Base-by-base conservation (phyloP, 2,797 vertebrate genomes). In the Picus viridis region DNA sequence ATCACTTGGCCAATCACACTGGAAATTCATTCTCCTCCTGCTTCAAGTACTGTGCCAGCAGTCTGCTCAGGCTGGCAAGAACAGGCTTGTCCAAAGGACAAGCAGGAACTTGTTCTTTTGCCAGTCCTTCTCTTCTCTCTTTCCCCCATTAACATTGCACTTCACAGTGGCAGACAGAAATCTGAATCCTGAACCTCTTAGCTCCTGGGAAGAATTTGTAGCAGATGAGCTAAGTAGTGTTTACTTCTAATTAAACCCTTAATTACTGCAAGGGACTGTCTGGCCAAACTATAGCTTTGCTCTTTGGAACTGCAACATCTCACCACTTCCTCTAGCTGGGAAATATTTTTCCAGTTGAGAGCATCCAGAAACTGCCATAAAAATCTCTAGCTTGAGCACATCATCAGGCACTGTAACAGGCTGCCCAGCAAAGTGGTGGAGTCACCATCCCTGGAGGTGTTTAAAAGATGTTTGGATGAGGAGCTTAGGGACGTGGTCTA, bases 121-220 rank as follows among this genome's bases (percentile, higher is more conserved):
- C 58, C 10, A 67, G 61, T 41, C 30, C 29, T 81, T 73, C 41
- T 12, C 58, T 70, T 67, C 53, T 26, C 20, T 34, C 26, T 32
- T 56, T 67, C 7, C 20, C 29, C 9, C 27, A 23, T 83, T 88
- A 73, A 36, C 49, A 41, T 45, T 51, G 54, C 12, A 10, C 64
- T 91, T 92, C 73, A 49, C 32, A 62, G 57, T 29, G 58, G 23
- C 77, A 91, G 93, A 81, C 62, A 85, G 64, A 92, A 85, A 58
- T 30, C 32, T 53, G 45, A 88, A 79, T 78, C 8, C 6, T 17
- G 73, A 92, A 43, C 26, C 1, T 0, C 45, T 72, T 54, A 41
- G 57, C 32, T 54, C 32, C 62, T 61, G 36, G 14, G 67, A 85
- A 88, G 67, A 45, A 51, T 56, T 79, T 67, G 39, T 78, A 79